phyloP scores from a whole-genome alignment of 2,113 vertebrate genomes.

The Semnornis frantzii region DNA sequence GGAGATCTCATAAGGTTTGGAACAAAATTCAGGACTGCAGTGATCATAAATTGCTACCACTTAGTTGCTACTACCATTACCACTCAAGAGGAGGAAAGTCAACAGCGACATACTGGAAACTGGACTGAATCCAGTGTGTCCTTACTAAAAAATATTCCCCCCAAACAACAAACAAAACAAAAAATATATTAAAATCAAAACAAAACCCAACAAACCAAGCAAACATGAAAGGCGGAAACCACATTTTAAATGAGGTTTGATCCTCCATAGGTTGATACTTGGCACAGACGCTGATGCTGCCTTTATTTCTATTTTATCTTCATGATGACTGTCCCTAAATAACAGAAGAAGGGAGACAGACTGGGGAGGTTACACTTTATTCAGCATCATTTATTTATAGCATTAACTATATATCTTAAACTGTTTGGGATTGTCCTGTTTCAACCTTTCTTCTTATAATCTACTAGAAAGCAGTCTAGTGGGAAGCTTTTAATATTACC shows the following conservation, averaged over 20 bases:
- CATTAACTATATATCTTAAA: conserved; percentile 6
- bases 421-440: conserved; percentile 13
- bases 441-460: conserved; percentile 6
- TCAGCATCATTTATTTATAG: conserved; percentile 29
- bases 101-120: background rate
- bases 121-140: background rate
- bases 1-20: background rate
- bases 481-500: conserved; percentile 4
- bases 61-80: background rate
- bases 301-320: conserved; percentile 21
- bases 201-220: no score
- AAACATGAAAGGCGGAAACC: background rate
- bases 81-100: background rate
- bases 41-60: conserved; percentile 9
- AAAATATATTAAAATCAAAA: no score
- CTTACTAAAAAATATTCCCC: background rate
- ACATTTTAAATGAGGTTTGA: background rate
- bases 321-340: background rate
- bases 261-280: background rate
- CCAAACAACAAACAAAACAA: no score
- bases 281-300: background rate
- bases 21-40: background rate
- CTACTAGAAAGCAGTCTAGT: conserved; percentile 27
- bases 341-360: background rate
- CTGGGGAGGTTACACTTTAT: background rate